phyloP scores from a whole-genome alignment of 1,140 invertebrate species.

The Reticulitermes speratus region DNA sequence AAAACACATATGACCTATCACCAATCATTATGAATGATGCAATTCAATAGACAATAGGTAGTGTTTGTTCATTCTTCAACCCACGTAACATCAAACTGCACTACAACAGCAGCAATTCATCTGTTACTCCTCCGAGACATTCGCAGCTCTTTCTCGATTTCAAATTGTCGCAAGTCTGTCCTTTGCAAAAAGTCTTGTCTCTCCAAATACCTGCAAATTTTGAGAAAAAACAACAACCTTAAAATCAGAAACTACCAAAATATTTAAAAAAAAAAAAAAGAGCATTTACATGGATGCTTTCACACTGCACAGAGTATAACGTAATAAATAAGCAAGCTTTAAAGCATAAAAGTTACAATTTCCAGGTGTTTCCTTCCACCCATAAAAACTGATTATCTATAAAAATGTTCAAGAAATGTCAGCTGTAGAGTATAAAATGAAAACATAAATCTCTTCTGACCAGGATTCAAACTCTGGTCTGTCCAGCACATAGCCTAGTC shows the following conservation, averaged over 20 bases:
- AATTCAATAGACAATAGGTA: neutral
- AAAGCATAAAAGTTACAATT: too few species aligned
- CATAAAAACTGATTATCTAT: too few species aligned
- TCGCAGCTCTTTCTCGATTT: conserved; percentile 80
- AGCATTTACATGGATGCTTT: too few species aligned
- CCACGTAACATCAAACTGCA: neutral
- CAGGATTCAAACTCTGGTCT: too few species aligned
- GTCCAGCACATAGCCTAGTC: too few species aligned
- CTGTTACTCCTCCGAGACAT: conserved; percentile 57
- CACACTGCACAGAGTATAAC: neutral
- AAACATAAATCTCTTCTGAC: too few species aligned
- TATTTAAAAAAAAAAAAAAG: neutral
- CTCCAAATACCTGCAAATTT: conserved; percentile 73
- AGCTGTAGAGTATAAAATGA: too few species aligned
- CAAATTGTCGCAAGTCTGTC: conserved; percentile 85
- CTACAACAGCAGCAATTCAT: neutral
- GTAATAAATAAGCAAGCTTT: too few species aligned
- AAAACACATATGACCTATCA: neutral
- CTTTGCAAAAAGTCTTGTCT: conserved; percentile 85
- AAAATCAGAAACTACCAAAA: neutral
- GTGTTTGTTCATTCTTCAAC: neutral
- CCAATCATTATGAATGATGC: neutral
- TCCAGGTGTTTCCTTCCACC: too few species aligned
- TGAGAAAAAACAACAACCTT: neutral
- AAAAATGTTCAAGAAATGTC: too few species aligned